Conservation (phyloP, 1,140 invertebrate genomes). For the Procambarus clarkii region DNA sequence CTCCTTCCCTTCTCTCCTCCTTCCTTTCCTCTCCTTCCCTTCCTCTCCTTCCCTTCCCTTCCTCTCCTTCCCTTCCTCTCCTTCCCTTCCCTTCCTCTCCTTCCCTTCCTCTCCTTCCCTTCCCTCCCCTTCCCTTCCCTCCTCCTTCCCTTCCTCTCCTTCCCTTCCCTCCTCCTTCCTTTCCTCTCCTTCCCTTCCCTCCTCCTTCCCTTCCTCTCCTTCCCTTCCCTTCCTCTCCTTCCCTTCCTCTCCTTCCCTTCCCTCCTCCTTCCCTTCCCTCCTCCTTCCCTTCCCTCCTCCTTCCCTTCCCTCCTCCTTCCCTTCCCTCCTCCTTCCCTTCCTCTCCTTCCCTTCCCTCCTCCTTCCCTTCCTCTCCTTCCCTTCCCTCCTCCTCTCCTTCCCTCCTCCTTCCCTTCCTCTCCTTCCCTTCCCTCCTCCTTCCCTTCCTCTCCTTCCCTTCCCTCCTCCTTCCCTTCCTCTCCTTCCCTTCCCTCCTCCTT, state of each 20-base stretch:
- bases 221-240: not conserved
- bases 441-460: too few species aligned
- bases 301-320: not conserved
- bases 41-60: too few species aligned
- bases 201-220: not conserved
- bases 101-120: not conserved
- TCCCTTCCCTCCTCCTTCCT: not conserved
- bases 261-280: too few species aligned
- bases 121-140: not conserved
- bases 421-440: too few species aligned
- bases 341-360: not conserved
- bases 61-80: not conserved
- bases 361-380: not conserved
- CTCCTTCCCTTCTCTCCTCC: too few species aligned
- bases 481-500: too few species aligned
- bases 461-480: too few species aligned
- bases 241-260: not conserved
- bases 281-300: not conserved
- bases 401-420: too few species aligned
- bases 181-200: not conserved
- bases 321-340: not conserved
- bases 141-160: not conserved
- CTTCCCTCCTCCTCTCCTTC: too few species aligned
- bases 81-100: not conserved
- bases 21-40: not conserved